These are phyloP conservation scores for Chrysochloris asiatica DNA, from an alignment of 2,113 vertebrate species.

Conservation along the genomic window DNA sequence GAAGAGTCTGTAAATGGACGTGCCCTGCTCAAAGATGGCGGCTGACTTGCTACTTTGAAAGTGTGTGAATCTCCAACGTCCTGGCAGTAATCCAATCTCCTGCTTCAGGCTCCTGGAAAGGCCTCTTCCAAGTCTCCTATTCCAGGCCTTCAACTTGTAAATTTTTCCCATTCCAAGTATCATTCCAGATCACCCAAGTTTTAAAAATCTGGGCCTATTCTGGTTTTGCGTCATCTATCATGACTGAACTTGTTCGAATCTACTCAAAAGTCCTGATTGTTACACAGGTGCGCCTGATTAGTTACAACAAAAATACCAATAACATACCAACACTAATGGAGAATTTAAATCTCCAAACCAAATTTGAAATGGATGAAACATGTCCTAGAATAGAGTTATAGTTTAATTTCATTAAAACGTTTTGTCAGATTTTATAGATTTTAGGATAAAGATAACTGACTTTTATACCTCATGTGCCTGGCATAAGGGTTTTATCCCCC, in stretches of 20 bases:
- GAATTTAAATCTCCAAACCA: background rate
- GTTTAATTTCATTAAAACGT: too few relatives aligned
- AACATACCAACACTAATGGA: background rate
- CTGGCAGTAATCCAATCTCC: too few relatives aligned
- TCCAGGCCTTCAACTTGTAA: background rate
- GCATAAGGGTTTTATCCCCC: background rate
- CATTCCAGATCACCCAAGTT: background rate
- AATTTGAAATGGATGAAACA: background rate
- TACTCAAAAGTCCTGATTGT: slow-evolving; percentile 3
- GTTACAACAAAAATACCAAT: slow-evolving; percentile 65
- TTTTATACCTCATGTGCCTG: background rate
- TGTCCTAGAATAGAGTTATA: background rate
- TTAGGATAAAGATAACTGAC: background rate
- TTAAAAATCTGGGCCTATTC: background rate
- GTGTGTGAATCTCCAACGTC: too few relatives aligned
- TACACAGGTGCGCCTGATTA: slow-evolving; percentile 63
- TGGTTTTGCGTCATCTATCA: background rate
- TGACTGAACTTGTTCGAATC: background rate
- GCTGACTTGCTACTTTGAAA: too few relatives aligned
- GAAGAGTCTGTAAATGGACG: background rate
- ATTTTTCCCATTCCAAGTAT: background rate
- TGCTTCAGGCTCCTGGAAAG: too few relatives aligned
- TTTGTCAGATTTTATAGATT: background rate
- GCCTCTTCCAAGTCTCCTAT: background rate
- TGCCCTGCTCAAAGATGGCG: background rate